phyloP scores from a whole-genome alignment of 2,888 invertebrate species.

The Erebia palarica region DNA sequence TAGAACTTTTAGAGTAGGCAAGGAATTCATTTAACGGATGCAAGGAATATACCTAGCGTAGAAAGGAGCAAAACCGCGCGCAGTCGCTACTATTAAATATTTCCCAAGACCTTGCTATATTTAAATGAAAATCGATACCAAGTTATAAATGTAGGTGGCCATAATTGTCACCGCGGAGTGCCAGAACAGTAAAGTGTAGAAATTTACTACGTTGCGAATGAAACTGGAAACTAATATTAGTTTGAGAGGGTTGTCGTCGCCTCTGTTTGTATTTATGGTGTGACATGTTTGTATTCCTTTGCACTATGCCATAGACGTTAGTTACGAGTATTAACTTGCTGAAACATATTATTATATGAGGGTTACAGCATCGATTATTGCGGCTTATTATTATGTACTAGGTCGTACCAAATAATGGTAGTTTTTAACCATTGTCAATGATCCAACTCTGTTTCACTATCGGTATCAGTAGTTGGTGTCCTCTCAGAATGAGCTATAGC shows the following conservation, averaged over 20 bases:
- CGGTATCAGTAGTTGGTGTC: too few species aligned
- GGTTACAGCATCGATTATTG: background rate
- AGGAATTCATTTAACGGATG: too few species aligned
- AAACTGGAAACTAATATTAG: constrained; percentile 67
- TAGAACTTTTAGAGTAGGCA: too few species aligned
- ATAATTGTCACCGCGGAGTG: constrained; percentile 58
- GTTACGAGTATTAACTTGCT: constrained; percentile 4
- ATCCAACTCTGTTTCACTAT: too few species aligned
- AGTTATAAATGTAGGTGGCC: constrained; percentile 50
- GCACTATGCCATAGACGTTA: constrained; percentile 13
- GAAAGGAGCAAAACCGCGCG: background rate
- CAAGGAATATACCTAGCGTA: too few species aligned
- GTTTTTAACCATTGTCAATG: too few species aligned
- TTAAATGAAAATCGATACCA: constrained; percentile 50
- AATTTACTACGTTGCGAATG: constrained; percentile 60
- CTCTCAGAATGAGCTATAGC: too few species aligned
- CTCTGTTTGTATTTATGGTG: constrained; percentile 43
- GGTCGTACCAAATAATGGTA: too few species aligned
- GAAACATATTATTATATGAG: background rate
- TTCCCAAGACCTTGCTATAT: constrained; percentile 41
- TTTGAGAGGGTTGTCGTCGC: constrained; percentile 52
- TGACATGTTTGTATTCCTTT: constrained; percentile 34
- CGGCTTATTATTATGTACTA: background rate
- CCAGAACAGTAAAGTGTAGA: constrained; percentile 64
- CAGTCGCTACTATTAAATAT: constrained; percentile 3